phyloP scores from a whole-genome alignment of 2,113 vertebrate genomes.

The Nyctibius bracteatus region DNA sequence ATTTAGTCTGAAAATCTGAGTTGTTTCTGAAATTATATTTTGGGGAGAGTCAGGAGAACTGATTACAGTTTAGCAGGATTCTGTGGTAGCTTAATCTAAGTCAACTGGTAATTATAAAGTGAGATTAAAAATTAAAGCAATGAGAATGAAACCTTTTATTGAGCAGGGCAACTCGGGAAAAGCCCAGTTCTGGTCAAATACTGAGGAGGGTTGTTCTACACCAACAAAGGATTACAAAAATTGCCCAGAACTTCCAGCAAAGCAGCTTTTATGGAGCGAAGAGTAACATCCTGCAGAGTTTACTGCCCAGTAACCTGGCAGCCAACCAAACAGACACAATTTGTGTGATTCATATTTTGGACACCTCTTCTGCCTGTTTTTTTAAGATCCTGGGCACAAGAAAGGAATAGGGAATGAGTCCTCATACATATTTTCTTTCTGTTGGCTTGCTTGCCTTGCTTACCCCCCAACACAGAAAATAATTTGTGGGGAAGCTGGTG shows the following conservation, averaged over 20 bases:
- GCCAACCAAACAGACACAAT: not conserved
- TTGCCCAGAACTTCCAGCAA: not conserved
- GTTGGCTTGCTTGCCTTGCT: not conserved
- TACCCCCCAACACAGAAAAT: not conserved
- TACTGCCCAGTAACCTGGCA: not conserved
- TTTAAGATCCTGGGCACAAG: not conserved
- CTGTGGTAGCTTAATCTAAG: not conserved
- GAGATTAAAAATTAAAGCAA: not conserved
- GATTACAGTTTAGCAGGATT: not conserved
- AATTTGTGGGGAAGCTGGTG: not conserved
- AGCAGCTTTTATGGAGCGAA: not conserved
- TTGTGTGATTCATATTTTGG: not conserved
- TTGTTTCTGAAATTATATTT: not conserved
- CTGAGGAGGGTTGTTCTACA: not conserved
- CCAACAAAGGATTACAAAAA: not conserved
- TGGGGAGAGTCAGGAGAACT: not conserved
- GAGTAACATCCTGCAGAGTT: not conserved
- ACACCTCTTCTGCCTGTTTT: not conserved
- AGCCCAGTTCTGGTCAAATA: accelerated
- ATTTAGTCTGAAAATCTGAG: not conserved
- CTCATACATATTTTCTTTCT: not conserved
- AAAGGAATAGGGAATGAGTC: not conserved
- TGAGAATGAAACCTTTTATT: not conserved
- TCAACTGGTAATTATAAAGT: not conserved
- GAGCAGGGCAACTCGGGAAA: not conserved